Percentiles rank a stretch among this genome's conserved stretches.
Conservation (phyloP, 2,113 vertebrate species). For the Naja naja region DNA sequence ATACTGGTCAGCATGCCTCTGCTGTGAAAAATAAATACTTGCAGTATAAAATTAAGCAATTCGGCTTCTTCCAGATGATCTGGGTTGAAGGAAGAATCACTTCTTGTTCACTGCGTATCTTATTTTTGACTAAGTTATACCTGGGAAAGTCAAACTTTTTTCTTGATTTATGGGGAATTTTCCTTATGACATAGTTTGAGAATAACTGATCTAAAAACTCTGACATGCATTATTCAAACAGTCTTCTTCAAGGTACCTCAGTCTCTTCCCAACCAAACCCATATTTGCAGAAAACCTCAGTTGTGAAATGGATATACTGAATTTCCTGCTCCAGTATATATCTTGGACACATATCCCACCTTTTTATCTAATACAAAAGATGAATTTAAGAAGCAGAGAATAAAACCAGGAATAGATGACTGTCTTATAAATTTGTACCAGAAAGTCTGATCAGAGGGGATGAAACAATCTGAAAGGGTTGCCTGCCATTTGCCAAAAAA, state of each 20-base stretch:
- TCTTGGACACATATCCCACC: not conserved
- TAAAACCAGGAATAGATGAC: not conserved
- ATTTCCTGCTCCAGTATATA: not conserved
- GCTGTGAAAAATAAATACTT: not conserved
- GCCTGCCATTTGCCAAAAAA: constrained; percentile 7
- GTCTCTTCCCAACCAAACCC: not conserved
- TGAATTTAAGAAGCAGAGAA: not conserved
- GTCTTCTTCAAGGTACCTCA: not conserved
- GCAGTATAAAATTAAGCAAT: not conserved
- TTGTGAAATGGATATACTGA: not conserved
- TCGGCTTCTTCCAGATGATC: not conserved
- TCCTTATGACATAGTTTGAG: not conserved
- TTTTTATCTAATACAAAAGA: not conserved
- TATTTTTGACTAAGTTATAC: not conserved
- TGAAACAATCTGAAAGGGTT: constrained; percentile 7
- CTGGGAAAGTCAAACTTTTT: not conserved
- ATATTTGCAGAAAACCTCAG: not conserved
- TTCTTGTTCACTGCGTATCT: not conserved
- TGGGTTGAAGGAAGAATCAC: not conserved
- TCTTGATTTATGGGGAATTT: not conserved
- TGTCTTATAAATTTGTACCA: fast-evolving
- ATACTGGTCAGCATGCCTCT: not conserved
- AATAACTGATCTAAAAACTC: not conserved
- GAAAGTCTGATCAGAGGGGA: not conserved
- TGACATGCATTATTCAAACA: not conserved